Evolutionary conservation across 2,797 vertebrate genomes (phyloP).

Genomic region (Triplophysa bombifrons): DNA sequence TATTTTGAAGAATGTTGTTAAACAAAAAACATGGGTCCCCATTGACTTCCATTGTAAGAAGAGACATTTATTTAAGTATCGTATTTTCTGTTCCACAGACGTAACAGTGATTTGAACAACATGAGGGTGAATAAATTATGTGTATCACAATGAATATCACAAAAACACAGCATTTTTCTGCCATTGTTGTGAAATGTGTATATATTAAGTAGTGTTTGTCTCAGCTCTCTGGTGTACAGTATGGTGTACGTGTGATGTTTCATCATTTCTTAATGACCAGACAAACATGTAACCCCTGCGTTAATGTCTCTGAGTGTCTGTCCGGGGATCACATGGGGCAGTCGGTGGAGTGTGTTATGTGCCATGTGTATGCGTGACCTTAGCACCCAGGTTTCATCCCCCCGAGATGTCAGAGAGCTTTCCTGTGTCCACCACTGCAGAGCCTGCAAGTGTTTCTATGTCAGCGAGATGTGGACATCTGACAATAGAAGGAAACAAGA

Average conservation of each 20-base stretch:
- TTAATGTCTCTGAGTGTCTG: conserved; percentile 53
- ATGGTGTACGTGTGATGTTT: conserved; percentile 44
- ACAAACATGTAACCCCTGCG: conserved; percentile 48
- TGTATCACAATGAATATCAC: not conserved
- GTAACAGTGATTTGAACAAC: not conserved
- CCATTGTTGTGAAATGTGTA: not conserved
- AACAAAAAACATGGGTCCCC: too few species aligned
- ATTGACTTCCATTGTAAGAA: too few species aligned
- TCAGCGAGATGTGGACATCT: conserved; percentile 43
- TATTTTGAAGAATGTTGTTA: too few species aligned
- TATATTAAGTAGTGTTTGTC: conserved; percentile 38
- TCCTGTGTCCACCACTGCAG: conserved; percentile 47
- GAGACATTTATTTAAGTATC: too few species aligned
- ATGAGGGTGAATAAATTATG: not conserved
- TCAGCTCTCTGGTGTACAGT: conserved; percentile 2
- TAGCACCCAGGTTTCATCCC: conserved; percentile 46
- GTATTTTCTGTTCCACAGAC: too few species aligned
- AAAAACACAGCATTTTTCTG: conserved; percentile 8
- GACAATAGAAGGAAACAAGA: conserved; percentile 49
- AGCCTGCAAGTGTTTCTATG: conserved; percentile 46
- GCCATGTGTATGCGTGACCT: conserved; percentile 45
- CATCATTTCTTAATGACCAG: conserved; percentile 45
- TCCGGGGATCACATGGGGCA: conserved; percentile 28
- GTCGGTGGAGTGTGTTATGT: conserved; percentile 24
- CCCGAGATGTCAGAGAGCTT: conserved; percentile 56